Base-by-base conservation (phyloP, 2,797 vertebrate species). In the Rhinichthys osculus region DNA sequence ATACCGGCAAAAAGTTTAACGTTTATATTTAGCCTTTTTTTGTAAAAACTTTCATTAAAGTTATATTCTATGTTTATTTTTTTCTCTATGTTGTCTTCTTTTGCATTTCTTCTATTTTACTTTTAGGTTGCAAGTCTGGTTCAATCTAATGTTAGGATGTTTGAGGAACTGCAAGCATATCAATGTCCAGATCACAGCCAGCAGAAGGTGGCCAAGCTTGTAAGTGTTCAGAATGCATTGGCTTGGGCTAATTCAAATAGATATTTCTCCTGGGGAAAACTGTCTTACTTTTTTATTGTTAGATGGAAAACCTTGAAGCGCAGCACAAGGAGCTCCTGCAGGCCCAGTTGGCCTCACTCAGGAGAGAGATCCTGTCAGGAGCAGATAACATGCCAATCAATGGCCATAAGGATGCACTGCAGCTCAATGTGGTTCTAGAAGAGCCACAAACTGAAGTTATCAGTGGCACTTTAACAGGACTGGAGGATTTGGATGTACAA, bases 171-270 rank as follows among this genome's bases (percentile, higher is more conserved):
- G 69, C 90, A 86, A 81, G 66, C 88, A 35, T 91, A 88, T 77
- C 81, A 80, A 30, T 82, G 73, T 78, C 83, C 88, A 27, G 90
- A 90, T 79, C 87, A 87, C 74, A 89, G 90, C 74, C 85, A 90
- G 50, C 89, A 91, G 81, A 92, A 91, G 85, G 67, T 91, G 64
- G 78, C 82, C 64, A 89, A 90, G 82, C 90, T 93, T 88, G 90
- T 91, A 54, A 90, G 91, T 87, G 27, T 73, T 74, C 27, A 57
- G 35, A 33, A 54, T 57, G 6, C 54, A 52, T 52, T 16, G 8
- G 27, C 38, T 5, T 4, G 33, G 33, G n/a, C 3, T 27, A n/a
- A 6, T 40, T n/a, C 14, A 52, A 59, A 27, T n/a, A 0, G 23
- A 16, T 57, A 59, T 59, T 59, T 42, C 38, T 78, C 54, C 23